Evolutionary conservation across 37 sponge, comb jelly and placozoan genomes (phyloP).

Genomic region (Ianthella basta): DNA sequence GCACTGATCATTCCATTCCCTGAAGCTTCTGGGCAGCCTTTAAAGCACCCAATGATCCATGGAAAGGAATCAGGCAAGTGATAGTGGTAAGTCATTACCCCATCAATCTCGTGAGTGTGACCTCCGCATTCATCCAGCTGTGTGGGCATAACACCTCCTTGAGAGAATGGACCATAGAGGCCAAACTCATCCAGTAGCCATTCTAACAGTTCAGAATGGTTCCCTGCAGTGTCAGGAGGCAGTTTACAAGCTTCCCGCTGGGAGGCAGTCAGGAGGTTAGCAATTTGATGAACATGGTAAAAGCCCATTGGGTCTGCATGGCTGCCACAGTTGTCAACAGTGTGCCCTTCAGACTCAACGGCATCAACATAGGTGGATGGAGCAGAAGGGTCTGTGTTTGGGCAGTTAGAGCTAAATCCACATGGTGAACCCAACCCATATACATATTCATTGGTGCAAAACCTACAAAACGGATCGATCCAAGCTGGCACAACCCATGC

Average conservation of each 20-base stretch:
- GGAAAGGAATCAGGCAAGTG: constrained; percentile 66
- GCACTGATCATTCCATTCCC: too few relatives aligned
- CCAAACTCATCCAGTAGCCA: constrained; percentile 80
- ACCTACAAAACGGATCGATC: constrained; percentile 56
- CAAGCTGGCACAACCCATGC: constrained; percentile 68
- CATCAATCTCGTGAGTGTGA: constrained; percentile 71
- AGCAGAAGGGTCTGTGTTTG: constrained; percentile 42
- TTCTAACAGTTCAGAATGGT: constrained; percentile 68
- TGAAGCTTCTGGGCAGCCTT: constrained; percentile 59
- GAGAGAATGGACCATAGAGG: constrained; percentile 68
- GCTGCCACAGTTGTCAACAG: constrained; percentile 64
- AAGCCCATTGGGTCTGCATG: constrained; percentile 52
- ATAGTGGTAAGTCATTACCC: constrained; percentile 61
- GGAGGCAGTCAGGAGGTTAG: constrained; percentile 27
- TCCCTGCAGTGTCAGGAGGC: constrained; percentile 46
- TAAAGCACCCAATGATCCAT: constrained; percentile 80
- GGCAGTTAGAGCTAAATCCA: constrained; percentile 66
- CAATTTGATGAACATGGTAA: constrained; percentile 67
- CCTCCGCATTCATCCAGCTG: constrained; percentile 67
- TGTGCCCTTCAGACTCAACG: constrained; percentile 77
- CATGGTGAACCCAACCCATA: constrained; percentile 82
- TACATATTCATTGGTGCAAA: constrained; percentile 45
- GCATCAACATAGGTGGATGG: constrained; percentile 72
- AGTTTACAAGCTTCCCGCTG: constrained; percentile 41
- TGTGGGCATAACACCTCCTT: constrained; percentile 52